Evolutionary conservation across 2,113 vertebrate species (phyloP).

Genomic region (Silurus glanis): DNA sequence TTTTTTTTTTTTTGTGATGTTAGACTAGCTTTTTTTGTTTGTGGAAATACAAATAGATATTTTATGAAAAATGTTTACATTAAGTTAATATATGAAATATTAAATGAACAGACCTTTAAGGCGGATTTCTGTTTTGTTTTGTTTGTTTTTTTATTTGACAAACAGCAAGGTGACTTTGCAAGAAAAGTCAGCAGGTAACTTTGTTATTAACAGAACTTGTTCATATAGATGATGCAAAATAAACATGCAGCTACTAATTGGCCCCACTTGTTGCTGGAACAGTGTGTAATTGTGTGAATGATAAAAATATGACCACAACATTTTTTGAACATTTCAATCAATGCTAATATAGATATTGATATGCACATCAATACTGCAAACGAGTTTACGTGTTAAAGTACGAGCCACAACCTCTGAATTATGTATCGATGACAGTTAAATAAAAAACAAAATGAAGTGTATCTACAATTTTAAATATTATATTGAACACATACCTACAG

Average conservation of each 20-base stretch:
- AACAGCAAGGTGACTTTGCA: conserved; percentile 69
- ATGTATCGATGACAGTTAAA: not conserved
- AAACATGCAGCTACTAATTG: conserved; percentile 7
- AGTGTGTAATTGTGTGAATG: not conserved
- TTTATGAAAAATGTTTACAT: conserved; percentile 18
- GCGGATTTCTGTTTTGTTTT: not conserved
- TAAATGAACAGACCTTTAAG: not conserved
- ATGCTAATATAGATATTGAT: not conserved
- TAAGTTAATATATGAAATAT: not conserved
- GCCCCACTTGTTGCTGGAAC: not conserved
- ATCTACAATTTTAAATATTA: not conserved
- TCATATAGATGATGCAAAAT: conserved; percentile 13
- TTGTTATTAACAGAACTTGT: conserved; percentile 22
- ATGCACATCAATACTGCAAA: too few relatives aligned
- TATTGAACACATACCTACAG: not conserved
- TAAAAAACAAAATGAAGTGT: not conserved
- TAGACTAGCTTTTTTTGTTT: conserved; percentile 5
- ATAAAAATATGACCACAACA: not conserved
- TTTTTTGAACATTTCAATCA: not conserved
- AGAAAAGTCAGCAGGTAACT: conserved; percentile 8
- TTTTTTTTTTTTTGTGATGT: conserved; percentile 1
- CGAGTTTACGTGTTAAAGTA: not conserved
- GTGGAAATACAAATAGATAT: conserved; percentile 48
- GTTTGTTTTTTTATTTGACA: conserved; percentile 64
- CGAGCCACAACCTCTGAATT: not conserved